These are phyloP conservation scores for Phacellophora camtschatica DNA, from an alignment of 30 jellyfish, hydroid and myxozoan species.

Conservation along the genomic window DNA sequence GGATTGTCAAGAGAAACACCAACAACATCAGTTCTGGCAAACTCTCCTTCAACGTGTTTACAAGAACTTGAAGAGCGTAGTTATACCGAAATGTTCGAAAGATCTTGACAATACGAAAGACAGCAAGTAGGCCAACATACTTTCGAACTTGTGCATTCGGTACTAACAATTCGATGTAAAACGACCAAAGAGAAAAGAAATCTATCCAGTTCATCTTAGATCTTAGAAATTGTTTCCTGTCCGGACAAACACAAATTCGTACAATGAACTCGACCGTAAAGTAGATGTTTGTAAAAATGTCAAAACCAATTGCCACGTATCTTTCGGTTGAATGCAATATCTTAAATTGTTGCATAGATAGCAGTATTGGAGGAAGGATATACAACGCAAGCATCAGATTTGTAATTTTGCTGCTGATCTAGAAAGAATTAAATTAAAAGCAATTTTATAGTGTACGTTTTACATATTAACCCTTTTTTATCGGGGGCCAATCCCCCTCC, in stretches of 20 bases:
- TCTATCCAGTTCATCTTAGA: constrained; percentile 80
- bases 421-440: not conserved
- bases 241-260: constrained; percentile 71
- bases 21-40: constrained; percentile 84
- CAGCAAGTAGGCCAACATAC: constrained; percentile 65
- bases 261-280: constrained; percentile 68
- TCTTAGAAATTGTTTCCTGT: constrained; percentile 50
- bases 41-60: constrained; percentile 77
- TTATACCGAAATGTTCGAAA: constrained; percentile 89
- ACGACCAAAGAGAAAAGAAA: constrained; percentile 71
- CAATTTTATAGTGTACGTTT: no score
- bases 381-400: constrained; percentile 53
- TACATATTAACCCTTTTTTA: no score
- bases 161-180: constrained; percentile 38
- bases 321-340: not conserved
- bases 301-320: constrained; percentile 28
- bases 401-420: constrained; percentile 66
- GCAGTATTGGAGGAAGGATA: constrained; percentile 65
- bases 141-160: constrained; percentile 23
- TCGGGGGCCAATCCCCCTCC: no score
- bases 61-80: constrained; percentile 88
- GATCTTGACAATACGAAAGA: constrained; percentile 87
- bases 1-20: constrained; percentile 67
- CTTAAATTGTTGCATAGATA: constrained; percentile 67
- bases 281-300: constrained; percentile 55